Evolutionary conservation across 2,888 invertebrate genomes (phyloP).

Genomic region (Drosophila emarginata): DNA sequence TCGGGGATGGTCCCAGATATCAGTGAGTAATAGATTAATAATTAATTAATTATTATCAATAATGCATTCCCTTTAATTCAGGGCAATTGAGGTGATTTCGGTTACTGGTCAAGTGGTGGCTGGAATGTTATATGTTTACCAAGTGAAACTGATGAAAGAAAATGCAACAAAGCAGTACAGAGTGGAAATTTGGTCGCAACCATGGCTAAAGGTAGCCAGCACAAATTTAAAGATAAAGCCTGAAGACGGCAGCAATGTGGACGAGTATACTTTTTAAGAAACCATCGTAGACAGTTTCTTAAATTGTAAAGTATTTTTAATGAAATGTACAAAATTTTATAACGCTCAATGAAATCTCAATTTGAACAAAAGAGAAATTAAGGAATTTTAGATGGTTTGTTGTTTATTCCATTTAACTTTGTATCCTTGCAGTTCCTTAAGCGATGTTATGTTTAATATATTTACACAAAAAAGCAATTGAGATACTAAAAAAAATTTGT

Average conservation of each 20-base stretch:
- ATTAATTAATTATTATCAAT: too few species aligned
- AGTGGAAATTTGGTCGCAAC: slow-evolving; percentile 56
- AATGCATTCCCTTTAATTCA: slow-evolving; percentile 3
- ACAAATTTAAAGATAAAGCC: slow-evolving; percentile 60
- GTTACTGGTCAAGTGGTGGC: slow-evolving; percentile 65
- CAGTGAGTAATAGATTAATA: slow-evolving; percentile 33
- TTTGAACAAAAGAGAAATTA: too few species aligned
- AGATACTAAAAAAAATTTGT: too few species aligned
- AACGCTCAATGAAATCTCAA: too few species aligned
- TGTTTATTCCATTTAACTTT: too few species aligned
- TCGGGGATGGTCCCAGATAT: slow-evolving; percentile 56
- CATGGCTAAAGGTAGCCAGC: slow-evolving; percentile 55
- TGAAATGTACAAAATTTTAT: too few species aligned
- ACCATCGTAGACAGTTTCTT: background rate
- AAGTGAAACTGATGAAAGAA: slow-evolving; percentile 47
- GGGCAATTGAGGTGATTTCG: slow-evolving; percentile 51
- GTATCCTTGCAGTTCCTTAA: too few species aligned
- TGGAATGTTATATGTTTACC: slow-evolving; percentile 46
- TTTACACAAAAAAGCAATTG: too few species aligned
- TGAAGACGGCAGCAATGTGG: slow-evolving; percentile 34
- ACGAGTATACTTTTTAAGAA: slow-evolving; percentile 39
- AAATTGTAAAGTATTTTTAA: too few species aligned
- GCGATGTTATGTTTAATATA: too few species aligned
- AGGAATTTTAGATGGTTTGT: too few species aligned
- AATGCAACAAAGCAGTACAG: slow-evolving; percentile 34